Evolutionary conservation across 2,888 invertebrate species (phyloP).

Genomic region (Lymantria monacha): DNA sequence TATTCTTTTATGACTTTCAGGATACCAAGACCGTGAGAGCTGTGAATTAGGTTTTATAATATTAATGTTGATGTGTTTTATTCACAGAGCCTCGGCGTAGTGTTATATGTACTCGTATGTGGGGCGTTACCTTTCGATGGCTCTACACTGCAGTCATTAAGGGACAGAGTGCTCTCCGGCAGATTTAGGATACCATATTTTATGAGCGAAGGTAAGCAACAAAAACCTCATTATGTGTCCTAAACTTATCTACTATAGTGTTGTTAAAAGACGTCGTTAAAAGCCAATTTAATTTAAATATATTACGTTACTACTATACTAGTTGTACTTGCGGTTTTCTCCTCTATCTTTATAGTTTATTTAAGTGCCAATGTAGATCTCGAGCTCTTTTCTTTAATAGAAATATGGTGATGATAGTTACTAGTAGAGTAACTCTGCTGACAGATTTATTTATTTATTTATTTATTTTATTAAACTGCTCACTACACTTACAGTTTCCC

Average conservation of each 20-base stretch:
- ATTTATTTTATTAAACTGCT: no score
- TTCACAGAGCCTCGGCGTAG: conserved; percentile 95
- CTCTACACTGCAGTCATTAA: conserved; percentile 93
- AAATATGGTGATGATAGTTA: no score
- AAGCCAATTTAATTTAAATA: neutral
- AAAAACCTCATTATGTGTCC: conserved; percentile 20
- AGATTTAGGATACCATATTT: conserved; percentile 98
- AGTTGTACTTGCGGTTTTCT: no score
- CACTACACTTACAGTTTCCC: no score
- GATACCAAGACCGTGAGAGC: neutral
- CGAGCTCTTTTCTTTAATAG: no score
- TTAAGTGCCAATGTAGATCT: no score
- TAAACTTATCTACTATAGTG: conserved; percentile 13
- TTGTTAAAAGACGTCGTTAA: neutral
- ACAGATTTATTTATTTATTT: no score
- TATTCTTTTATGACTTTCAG: neutral
- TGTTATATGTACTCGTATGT: conserved; percentile 97
- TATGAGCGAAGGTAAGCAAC: conserved; percentile 94
- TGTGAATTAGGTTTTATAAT: neutral
- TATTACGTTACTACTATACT: neutral
- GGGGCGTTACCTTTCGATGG: conserved; percentile 98
- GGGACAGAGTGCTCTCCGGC: conserved; percentile 96
- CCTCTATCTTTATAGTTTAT: no score
- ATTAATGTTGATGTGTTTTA: conserved; percentile 3
- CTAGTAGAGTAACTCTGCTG: no score